phyloP scores from a whole-genome alignment of 2,113 vertebrate species.

The Pterophyllum scalare region DNA sequence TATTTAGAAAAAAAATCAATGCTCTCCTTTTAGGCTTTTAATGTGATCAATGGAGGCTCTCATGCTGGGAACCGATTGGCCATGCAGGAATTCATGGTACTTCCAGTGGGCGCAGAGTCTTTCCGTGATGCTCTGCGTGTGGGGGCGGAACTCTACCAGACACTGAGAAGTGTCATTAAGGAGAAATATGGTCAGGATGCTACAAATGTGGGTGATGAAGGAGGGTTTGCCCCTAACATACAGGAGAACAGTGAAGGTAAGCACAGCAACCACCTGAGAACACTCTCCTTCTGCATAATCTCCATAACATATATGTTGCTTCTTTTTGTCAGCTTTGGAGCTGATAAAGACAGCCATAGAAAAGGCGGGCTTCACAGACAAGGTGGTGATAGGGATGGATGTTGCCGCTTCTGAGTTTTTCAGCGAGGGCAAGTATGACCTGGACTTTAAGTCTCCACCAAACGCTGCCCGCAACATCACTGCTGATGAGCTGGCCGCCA shows the following conservation, averaged over 20 bases:
- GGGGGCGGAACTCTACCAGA: conserved; percentile 92
- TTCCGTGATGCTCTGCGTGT: conserved; percentile 91
- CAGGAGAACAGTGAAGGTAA: conserved; percentile 95
- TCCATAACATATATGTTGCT: not conserved
- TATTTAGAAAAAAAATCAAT: not conserved
- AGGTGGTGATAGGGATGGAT: conserved; percentile 95
- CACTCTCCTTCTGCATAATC: not conserved
- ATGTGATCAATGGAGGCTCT: conserved; percentile 93
- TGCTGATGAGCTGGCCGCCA: conserved; percentile 86
- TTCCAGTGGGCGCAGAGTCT: conserved; percentile 92
- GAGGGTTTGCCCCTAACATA: conserved; percentile 93
- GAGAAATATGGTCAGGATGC: conserved; percentile 94
- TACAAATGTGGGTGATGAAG: conserved; percentile 93
- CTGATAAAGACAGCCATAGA: conserved; percentile 93
- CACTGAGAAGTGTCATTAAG: conserved; percentile 90
- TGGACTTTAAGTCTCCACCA: conserved; percentile 93
- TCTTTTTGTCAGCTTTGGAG: conserved; percentile 84
- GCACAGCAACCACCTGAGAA: not conserved
- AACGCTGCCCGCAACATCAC: conserved; percentile 90
- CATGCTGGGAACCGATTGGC: conserved; percentile 92
- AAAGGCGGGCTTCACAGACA: conserved; percentile 91
- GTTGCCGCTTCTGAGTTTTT: conserved; percentile 93
- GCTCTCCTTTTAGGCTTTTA: conserved; percentile 85
- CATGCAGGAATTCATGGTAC: conserved; percentile 96
- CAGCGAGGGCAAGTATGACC: conserved; percentile 90